phyloP scores from a whole-genome alignment of 2,797 vertebrate genomes.

The Periophthalmus magnuspinnatus region DNA sequence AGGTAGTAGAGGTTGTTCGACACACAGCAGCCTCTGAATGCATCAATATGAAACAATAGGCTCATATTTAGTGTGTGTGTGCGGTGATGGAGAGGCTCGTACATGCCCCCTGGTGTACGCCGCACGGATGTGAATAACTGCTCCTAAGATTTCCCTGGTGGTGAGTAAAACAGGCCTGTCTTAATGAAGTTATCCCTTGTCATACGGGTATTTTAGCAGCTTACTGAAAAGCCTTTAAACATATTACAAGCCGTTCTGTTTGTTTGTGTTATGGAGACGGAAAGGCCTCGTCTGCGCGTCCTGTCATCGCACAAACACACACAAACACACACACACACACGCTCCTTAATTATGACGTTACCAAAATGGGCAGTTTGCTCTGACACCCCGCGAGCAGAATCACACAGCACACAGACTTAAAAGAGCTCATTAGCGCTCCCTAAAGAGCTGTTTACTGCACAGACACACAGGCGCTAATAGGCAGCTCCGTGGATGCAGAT shows the following conservation, averaged over 20 bases:
- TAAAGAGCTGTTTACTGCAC: conserved; percentile 96
- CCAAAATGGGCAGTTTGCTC: conserved; percentile 93
- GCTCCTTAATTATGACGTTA: conserved; percentile 92
- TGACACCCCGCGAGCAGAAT: conserved; percentile 90
- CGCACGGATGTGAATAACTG: conserved; percentile 69
- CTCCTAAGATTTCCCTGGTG: conserved; percentile 65
- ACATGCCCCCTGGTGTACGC: conserved; percentile 69
- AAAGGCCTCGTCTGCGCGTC: conserved; percentile 17
- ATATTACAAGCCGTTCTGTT: conserved; percentile 36
- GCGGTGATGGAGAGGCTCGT: conserved; percentile 61
- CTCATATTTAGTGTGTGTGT: conserved; percentile 2
- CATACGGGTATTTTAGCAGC: conserved; percentile 35
- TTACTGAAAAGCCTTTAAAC: conserved; percentile 7
- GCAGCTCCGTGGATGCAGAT: conserved; percentile 94
- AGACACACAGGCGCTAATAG: conserved; percentile 82
- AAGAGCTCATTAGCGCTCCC: conserved; percentile 97
- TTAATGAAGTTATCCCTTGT: conserved; percentile 65
- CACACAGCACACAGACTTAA: conserved; percentile 91
- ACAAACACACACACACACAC: conserved; percentile 29
- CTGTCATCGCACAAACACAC: conserved; percentile 15
- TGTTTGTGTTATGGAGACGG: conserved; percentile 41
- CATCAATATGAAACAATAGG: conserved; percentile 41
- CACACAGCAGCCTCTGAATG: conserved; percentile 42
- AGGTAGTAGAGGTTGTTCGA: conserved; percentile 59
- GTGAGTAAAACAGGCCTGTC: conserved; percentile 48